Percentiles rank a stretch among this genome's conserved stretches.
These are phyloP conservation scores for Cenopis cana DNA, from an alignment of 2,888 invertebrate species.

Conservation along the genomic window DNA sequence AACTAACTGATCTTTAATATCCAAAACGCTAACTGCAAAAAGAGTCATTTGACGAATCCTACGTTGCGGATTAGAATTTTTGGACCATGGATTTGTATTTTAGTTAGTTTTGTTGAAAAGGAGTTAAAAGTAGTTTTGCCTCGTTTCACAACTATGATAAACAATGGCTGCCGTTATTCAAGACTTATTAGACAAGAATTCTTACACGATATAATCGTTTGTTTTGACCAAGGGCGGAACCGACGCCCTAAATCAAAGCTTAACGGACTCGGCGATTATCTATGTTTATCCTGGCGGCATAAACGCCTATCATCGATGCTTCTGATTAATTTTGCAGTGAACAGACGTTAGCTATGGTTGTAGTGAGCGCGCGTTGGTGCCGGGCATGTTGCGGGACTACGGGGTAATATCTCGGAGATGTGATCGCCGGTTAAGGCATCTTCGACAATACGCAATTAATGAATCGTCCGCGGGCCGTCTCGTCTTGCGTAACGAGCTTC, in stretches of 20 bases:
- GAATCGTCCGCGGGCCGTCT: constrained; percentile 61
- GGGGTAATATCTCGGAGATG: constrained; percentile 62
- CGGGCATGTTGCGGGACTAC: constrained; percentile 65
- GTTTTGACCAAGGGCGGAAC: constrained; percentile 56
- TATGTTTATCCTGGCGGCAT: constrained; percentile 73
- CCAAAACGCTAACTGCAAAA: background rate
- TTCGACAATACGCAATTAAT: constrained; percentile 78
- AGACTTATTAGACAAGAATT: constrained; percentile 33
- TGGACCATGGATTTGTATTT: no score
- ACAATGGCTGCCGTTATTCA: constrained; percentile 34
- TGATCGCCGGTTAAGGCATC: constrained; percentile 60
- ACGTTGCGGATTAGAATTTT: no score
- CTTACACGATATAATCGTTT: constrained; percentile 40
- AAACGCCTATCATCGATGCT: constrained; percentile 71
- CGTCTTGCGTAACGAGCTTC: constrained; percentile 68
- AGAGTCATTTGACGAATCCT: no score
- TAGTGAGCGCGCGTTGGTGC: constrained; percentile 59
- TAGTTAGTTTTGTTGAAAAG: no score
- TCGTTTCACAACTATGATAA: constrained; percentile 4
- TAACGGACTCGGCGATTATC: constrained; percentile 68
- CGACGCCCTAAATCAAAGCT: constrained; percentile 65
- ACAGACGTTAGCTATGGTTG: constrained; percentile 57
- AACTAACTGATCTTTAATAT: constrained; percentile 31
- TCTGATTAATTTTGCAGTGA: constrained; percentile 66
- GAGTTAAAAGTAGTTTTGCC: constrained; percentile 1